Evolutionary conservation across 2,888 invertebrate genomes (phyloP), one percentile per base, ranked within the genome.

Genomic region (Tortricodes alternella): DNA sequence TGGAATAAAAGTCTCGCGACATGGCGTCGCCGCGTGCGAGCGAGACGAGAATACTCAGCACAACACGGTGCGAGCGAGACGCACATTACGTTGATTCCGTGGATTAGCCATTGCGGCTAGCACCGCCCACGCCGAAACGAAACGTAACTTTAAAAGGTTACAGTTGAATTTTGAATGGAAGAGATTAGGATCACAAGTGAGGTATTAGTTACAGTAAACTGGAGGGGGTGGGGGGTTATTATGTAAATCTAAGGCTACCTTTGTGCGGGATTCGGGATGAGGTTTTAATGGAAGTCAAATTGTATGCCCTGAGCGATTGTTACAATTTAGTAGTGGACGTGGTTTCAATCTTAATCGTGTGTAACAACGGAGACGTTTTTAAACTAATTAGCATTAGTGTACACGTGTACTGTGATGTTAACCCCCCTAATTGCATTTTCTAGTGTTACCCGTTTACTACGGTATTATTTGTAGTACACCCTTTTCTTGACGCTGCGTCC

Each of bases 231-330:
- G 48, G 43, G 38, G 41, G 19, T 23, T 46, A 46, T 53, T 55
- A 55, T 55, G 55, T 55, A 55, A 55, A 55, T 55, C 55, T 48
- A 41, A 55, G 55, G 48, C 43, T 35, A 49, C 48, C 48, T 49
- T 41, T 53, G 44, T 19, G 39, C 27, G 39, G 7, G 32, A 44
- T 34, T 32, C 41, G 41, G n/a, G 48, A 55, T 49, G 55, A 55
- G 48, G 41, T 34, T 49, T 55, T 55, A 43, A 55, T 35, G 55
- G 24, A 27, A 29, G 29, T 39, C 23, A 8, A 13, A 39, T 21
- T 9, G n/a, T 0, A 1, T 23, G n/a, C n/a, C n/a, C n/a, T n/a
- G n/a, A n/a, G n/a, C n/a, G n/a, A n/a, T n/a, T n/a, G n/a, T n/a
- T n/a, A n/a, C n/a, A n/a, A n/a, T n/a, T n/a, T n/a, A n/a, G n/a